phyloP scores from a whole-genome alignment of 2,888 invertebrate species.

The Nomada hirtipes region DNA sequence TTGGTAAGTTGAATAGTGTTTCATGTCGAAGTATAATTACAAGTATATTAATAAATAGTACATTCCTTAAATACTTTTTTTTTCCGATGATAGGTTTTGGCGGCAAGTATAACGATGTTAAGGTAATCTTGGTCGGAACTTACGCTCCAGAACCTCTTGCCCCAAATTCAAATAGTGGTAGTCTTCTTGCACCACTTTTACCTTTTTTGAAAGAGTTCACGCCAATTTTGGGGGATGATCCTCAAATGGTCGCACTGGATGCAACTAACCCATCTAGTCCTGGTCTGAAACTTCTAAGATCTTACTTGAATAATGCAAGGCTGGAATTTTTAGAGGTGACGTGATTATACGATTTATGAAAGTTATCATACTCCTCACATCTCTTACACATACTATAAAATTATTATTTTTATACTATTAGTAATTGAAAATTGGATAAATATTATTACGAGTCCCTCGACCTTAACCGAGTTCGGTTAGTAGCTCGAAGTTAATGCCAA shows the following conservation, averaged over 20 bases:
- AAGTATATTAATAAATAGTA: background rate
- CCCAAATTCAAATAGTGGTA: constrained; percentile 78
- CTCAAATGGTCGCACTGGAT: constrained; percentile 81
- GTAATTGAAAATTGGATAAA: constrained; percentile 14
- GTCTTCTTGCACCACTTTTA: constrained; percentile 79
- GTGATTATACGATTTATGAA: constrained; percentile 49
- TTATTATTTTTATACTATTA: constrained; percentile 42
- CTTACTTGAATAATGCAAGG: constrained; percentile 80
- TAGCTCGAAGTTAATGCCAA: constrained; percentile 11
- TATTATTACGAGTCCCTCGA: constrained; percentile 38
- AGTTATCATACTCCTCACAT: constrained; percentile 41
- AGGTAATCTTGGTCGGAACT: constrained; percentile 82
- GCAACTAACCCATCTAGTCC: constrained; percentile 83
- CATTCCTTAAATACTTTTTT: background rate
- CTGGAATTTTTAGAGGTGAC: constrained; percentile 82
- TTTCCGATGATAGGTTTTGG: constrained; percentile 77
- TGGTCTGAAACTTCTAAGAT: constrained; percentile 81
- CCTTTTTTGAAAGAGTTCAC: constrained; percentile 81
- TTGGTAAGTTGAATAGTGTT: constrained; percentile 83
- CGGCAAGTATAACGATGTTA: constrained; percentile 80
- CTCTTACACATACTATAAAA: constrained; percentile 52
- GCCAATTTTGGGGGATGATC: constrained; percentile 81
- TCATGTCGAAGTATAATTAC: background rate
- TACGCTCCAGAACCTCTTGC: constrained; percentile 82
- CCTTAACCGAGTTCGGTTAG: constrained; percentile 26